Evolutionary conservation across 1,140 invertebrate species (phyloP), one percentile per base, ranked within the genome.

Genomic region (Nephotettix cincticeps): DNA sequence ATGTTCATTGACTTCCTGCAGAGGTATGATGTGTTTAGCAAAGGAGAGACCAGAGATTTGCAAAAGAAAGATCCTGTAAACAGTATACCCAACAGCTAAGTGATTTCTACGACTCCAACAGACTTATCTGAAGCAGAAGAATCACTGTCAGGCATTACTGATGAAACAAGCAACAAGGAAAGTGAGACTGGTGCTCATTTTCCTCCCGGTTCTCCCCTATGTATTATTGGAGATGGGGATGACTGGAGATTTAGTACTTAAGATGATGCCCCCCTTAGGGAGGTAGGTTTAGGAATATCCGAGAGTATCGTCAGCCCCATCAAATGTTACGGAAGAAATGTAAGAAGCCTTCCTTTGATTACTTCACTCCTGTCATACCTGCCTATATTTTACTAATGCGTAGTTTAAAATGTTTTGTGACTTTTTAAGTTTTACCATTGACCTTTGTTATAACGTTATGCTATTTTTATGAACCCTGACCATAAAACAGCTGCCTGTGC

Each of bases 51-150:
- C 77, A 79, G 61, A 47, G 76, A 4, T 69, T 72, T 65, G 58
- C 36, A 36, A 71, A 58, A 79, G 71, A 83, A 84, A 61, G 21
- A 45, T 25, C 58, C 32, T 64, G 51, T 63, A 17, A 69, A 40
- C 1, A 43, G 54, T 9, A 32, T 13, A 17, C 21, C 30, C 17
- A 63, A 63, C 23, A 40, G 69, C 14, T 61, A 70, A 70, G 58
- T 40, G 69, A 56, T 69, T 43, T 51, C 28, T 29, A 85, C 86
- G 61, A 91, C 90, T 0, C 90, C 91, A 1, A 88, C 88, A 0
- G 91, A 93, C 76, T 93, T 91, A 74, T 93, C 91, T 0, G 92
- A 94, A 79, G 89, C 91, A 0, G 93, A 94, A 79, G 93, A 92
- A 0, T 91, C 89, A 1, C 93, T 91, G 0, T 93, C 92, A 0